Base-by-base conservation (phyloP, 2,888 invertebrate genomes). In the Sinotaia quadrata region DNA sequence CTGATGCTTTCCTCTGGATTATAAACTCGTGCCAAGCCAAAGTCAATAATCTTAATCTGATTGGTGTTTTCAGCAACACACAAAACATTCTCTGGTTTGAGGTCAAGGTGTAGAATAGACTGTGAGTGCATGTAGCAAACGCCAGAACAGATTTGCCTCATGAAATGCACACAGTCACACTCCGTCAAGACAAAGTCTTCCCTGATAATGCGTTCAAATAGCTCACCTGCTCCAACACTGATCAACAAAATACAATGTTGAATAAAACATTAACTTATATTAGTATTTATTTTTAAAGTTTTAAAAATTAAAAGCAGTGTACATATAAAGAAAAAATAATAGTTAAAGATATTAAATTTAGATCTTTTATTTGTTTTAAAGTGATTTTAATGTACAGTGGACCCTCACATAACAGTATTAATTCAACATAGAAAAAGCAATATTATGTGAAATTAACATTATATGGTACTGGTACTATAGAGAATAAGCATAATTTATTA, bases 81-180 rank as follows among this genome's bases (percentile, higher is more conserved):
- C 65, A 99, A 91, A 80, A 99, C 97, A 89, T 99, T 99, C 89
- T 99, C 99, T 21, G 99, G 99, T 92, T 99, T 99, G 91, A 99
- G 93, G 87, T 99, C 99, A 67, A 99, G 91, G 90, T 99, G 99
- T 68, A 99, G 90, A 80, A 99, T 96, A 82, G 94, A 94, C 89
- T 96, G 95, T 68, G 93, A 92, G 87, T 99, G 99, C 84, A 99
- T 97, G 88, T 97, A 99, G 85, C 94, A 94, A 76, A 99, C 94
- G 34, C 97, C 99, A 87, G 98, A 97, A 88, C 97, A 97, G 77
- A 98, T 97, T 90, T 99, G 99, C 34, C 97, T 91, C 92, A 99
- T 95, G 88, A 99, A 98, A 71, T 98, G 94, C 0, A 96, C 94
- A 88, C 98, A 98, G 41, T 97, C 95, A 70, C 95, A 92, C 89